Evolutionary conservation across 2,113 vertebrate species (phyloP).

Genomic region (Blennius ocellaris): DNA sequence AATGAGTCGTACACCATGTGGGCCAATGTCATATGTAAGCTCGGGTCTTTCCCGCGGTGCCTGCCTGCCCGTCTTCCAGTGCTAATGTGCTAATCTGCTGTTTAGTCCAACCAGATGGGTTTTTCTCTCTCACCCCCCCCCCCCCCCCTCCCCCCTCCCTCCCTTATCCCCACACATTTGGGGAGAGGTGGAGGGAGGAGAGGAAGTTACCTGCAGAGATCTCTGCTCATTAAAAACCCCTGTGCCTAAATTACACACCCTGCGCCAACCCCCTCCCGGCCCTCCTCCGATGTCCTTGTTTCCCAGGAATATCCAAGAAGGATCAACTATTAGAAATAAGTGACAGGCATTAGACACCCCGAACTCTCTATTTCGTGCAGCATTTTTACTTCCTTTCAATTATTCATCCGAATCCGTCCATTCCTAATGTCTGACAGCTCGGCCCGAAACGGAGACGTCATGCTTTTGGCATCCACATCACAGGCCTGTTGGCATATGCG

Average conservation of each 20-base stretch:
- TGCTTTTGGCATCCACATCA: conserved; percentile 73
- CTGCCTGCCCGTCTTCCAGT: conserved; percentile 75
- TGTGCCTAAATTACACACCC: conserved; percentile 60
- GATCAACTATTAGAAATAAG: conserved; percentile 32
- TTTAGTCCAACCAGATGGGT: conserved; percentile 93
- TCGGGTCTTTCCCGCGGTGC: conserved; percentile 53
- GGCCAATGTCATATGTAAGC: conserved; percentile 60
- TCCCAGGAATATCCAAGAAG: conserved; percentile 30
- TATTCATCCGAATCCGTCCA: conserved; percentile 20
- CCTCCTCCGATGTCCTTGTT: background rate
- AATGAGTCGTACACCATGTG: conserved; percentile 75
- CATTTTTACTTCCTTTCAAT: conserved; percentile 31
- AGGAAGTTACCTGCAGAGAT: conserved; percentile 91
- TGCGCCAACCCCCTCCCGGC: conserved; percentile 34
- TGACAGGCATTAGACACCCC: conserved; percentile 46
- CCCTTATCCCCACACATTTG: conserved; percentile 6
- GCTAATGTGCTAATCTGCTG: conserved; percentile 98
- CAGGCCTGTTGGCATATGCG: conserved; percentile 65
- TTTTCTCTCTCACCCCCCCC: conserved; percentile 61
- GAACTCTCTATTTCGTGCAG: background rate
- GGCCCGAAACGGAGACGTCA: conserved; percentile 47
- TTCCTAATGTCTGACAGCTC: conserved; percentile 45
- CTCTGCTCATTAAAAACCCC: conserved; percentile 78
- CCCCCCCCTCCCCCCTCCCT: no score
- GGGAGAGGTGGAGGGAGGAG: conserved; percentile 29